Evolutionary conservation across 2,113 vertebrate genomes (phyloP).

Genomic region (Diphyllodes magnificus): DNA sequence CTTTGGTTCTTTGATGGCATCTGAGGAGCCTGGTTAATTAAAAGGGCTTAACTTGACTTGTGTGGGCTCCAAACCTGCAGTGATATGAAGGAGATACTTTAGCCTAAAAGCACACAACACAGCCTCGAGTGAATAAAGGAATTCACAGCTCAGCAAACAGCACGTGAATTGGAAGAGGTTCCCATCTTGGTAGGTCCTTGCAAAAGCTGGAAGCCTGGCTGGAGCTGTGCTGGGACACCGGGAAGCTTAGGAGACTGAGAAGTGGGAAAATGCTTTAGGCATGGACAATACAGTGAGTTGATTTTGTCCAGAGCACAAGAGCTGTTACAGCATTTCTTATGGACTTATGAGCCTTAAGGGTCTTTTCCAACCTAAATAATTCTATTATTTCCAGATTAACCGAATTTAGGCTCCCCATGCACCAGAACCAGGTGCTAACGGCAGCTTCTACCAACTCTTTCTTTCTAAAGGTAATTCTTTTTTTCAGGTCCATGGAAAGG

Average conservation of each 20-base stretch:
- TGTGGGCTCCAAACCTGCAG: not conserved
- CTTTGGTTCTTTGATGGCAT: not conserved
- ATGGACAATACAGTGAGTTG: fast-evolving
- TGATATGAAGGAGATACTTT: not conserved
- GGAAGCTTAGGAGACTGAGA: not conserved
- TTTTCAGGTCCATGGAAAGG: not conserved
- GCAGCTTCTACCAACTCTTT: not conserved
- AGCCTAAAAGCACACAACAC: not conserved
- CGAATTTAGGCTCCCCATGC: fast-evolving
- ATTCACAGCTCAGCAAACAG: not conserved
- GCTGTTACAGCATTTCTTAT: not conserved
- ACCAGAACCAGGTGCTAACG: fast-evolving
- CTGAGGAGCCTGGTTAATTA: not conserved
- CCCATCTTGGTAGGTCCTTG: not conserved
- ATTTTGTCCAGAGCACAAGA: not conserved
- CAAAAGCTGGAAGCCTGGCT: not conserved
- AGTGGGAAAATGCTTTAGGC: not conserved
- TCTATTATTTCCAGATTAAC: not conserved
- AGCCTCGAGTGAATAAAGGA: not conserved
- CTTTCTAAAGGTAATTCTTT: not conserved
- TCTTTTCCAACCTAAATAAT: not conserved
- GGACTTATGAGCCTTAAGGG: not conserved
- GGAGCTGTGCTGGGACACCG: not conserved
- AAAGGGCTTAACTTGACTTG: not conserved
- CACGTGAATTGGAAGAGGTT: not conserved